A percentile compares a stretch with the other conserved stretches of the same genome.
These are phyloP conservation scores for Hedya salicella DNA, from an alignment of 2,888 invertebrate species.

Conservation along the genomic window DNA sequence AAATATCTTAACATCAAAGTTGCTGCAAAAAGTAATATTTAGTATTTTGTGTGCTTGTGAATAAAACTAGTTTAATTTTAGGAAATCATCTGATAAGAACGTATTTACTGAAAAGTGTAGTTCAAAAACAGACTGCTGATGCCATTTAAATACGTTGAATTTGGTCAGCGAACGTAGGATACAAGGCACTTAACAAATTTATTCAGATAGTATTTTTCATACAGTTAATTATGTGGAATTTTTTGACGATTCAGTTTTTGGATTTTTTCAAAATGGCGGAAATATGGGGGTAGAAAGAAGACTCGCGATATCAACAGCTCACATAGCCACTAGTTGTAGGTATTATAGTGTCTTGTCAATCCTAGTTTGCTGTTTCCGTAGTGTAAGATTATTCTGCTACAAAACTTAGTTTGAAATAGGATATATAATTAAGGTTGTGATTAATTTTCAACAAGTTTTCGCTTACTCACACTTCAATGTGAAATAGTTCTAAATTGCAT, in stretches of 20 bases:
- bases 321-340: too few relatives aligned
- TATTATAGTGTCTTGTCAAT: background rate
- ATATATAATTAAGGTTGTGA: conserved; percentile 31
- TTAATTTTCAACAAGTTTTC: conserved; percentile 16
- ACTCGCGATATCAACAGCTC: too few relatives aligned
- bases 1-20: background rate
- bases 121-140: background rate
- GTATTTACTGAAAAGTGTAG: conserved; percentile 37
- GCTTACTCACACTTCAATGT: background rate
- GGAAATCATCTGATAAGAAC: conserved; percentile 1
- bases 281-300: too few relatives aligned
- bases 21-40: too few relatives aligned
- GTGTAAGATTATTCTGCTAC: background rate
- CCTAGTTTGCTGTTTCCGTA: background rate
- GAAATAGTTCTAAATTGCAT: background rate
- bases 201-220: too few relatives aligned
- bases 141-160: background rate
- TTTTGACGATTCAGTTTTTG: too few relatives aligned
- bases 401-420: conserved; percentile 12
- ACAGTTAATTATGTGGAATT: too few relatives aligned
- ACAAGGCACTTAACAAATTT: background rate
- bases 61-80: background rate
- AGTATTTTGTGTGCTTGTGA: background rate
- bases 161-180: background rate
- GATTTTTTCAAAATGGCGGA: too few relatives aligned